Evolutionary conservation across 2,113 vertebrate species (phyloP).

Genomic region (Capra hircus): DNA sequence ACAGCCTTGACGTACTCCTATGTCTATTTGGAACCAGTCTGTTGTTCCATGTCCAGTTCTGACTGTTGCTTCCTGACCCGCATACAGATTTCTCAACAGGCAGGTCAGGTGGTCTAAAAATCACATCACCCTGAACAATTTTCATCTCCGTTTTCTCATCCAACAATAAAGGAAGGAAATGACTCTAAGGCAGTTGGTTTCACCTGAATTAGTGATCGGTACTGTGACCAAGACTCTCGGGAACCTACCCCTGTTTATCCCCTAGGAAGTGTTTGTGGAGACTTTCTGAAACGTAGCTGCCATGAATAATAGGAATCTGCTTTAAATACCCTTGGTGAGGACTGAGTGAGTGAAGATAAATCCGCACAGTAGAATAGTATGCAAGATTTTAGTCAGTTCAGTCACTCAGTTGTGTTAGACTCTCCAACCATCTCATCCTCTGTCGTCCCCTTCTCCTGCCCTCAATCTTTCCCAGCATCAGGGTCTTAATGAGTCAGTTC

Average conservation of each 20-base stretch:
- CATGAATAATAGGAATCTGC: not conserved
- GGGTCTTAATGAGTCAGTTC: not conserved
- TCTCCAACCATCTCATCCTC: not conserved
- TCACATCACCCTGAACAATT: rapidly evolving
- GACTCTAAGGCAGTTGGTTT: not conserved
- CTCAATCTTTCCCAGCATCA: not conserved
- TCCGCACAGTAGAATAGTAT: not conserved
- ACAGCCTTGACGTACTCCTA: too few relatives aligned
- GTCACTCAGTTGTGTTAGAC: not conserved
- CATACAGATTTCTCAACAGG: too few relatives aligned
- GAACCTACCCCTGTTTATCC: not conserved
- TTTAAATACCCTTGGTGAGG: not conserved
- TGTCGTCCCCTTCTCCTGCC: rapidly evolving
- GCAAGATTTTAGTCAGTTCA: not conserved
- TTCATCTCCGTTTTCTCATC: not conserved
- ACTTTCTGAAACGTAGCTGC: not conserved
- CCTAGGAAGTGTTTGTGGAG: not conserved
- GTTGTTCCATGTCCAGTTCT: too few relatives aligned
- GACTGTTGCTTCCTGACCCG: too few relatives aligned
- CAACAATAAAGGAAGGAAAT: not conserved
- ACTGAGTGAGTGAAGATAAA: not conserved
- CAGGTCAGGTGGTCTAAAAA: not conserved
- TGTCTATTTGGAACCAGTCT: too few relatives aligned
- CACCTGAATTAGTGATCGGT: not conserved
- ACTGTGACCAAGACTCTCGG: not conserved